Evolutionary conservation across 2,113 vertebrate genomes (phyloP), one percentile per base, ranked within the genome.

Genomic region (Prolemur simus): DNA sequence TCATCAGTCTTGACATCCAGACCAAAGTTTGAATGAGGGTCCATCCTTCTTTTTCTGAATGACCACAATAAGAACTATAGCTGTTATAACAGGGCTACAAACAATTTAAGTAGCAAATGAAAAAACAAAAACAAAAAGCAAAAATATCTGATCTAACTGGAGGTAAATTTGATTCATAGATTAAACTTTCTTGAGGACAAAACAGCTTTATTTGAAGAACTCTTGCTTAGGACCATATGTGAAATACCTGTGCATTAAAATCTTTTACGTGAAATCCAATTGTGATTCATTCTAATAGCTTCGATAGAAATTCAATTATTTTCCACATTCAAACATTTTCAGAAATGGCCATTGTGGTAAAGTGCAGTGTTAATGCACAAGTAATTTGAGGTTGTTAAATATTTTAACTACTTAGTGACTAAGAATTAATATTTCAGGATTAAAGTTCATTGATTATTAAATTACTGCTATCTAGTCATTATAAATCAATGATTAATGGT

Each of bases 201-300:
- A 82, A 52, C 14, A 74, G 64, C 25, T 87, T 89, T 89, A 82
- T 78, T 56, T 42, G 39, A 84, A 94, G 56, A 94, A 94, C 11
- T 0, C 11, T 89, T 89, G 32, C 63, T 63, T 95, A 89, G 34
- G 25, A 96, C 89, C 32, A 49, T 37, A 68, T 80, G 32, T 91
- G 83, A 97, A 97, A 93, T 89, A 96, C 47, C 45, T 89, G 17
- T 58, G 15, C 60, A 58, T 91, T 95, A 74, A 96, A 93, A 80
- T 49, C 3, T 92, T 94, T 81, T 95, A 95, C 90, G 63, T 97
- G 73, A 96, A 95, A 97, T 92, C 47, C 80, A 94, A 56, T 76
- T 93, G 66, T 94, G 92, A 96, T 91, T 97, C 78, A 97, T 84
- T 96, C 47, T 81, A 96, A 91, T 76, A 94, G 73, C 69, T 69